Evolutionary conservation across 2,797 vertebrate species (phyloP).

Genomic region (Mormyrops boulengeri): DNA sequence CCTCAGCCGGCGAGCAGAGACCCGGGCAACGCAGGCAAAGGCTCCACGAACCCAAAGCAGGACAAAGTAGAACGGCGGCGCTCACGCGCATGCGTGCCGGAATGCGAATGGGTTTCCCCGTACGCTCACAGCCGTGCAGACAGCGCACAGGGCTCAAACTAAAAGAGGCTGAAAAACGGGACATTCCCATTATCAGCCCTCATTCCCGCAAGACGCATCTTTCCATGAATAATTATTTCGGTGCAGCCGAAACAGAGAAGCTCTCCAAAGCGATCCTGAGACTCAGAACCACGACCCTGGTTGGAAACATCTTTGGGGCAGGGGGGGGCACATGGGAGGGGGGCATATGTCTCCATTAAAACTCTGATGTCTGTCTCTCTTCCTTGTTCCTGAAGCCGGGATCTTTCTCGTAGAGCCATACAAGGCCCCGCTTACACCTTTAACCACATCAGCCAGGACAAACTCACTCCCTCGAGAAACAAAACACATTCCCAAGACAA

Average conservation of each 20-base stretch:
- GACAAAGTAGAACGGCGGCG: not conserved
- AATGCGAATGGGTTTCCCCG: slow-evolving; percentile 41
- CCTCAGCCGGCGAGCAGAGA: not conserved
- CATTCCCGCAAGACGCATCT: not conserved
- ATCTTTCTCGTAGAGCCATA: not conserved
- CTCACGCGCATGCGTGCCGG: slow-evolving; percentile 35
- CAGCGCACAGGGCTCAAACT: slow-evolving; percentile 32
- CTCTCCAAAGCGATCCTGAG: not conserved
- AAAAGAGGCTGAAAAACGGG: not conserved
- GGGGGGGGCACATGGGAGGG: not conserved
- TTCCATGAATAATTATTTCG: not conserved
- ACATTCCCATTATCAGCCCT: not conserved
- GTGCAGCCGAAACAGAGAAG: not conserved
- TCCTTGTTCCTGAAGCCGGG: not conserved
- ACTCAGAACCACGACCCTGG: not conserved
- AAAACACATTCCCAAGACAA: not conserved
- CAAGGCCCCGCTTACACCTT: not conserved
- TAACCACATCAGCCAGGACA: not conserved
- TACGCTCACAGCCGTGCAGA: slow-evolving; percentile 39
- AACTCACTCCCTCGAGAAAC: not conserved
- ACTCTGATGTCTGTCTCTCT: not conserved
- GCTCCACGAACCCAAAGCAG: not conserved
- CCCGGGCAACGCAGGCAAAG: not conserved
- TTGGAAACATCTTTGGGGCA: not conserved
- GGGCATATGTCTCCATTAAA: not conserved